phyloP scores from a whole-genome alignment of 1,140 invertebrate genomes.

The Callitettix versicolor region DNA sequence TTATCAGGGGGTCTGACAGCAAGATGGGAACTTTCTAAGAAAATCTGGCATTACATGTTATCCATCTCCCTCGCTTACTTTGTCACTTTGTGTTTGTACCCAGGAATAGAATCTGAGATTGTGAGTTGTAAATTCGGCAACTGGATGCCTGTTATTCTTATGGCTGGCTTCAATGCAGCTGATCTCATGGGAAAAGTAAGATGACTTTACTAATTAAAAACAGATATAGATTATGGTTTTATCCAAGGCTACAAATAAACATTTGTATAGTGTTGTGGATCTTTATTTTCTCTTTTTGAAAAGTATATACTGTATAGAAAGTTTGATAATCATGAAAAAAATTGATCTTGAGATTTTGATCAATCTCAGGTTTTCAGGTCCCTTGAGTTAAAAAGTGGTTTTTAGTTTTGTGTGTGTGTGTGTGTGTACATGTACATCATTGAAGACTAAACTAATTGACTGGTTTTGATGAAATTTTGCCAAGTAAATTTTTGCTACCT shows the following conservation, averaged over 20 bases:
- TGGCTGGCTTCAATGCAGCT: conserved; percentile 76
- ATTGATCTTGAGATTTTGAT: too few species aligned
- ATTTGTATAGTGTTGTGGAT: too few species aligned
- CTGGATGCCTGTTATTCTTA: conserved; percentile 86
- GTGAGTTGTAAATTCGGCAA: conserved; percentile 65
- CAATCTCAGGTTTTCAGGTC: too few species aligned
- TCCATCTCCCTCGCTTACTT: conserved; percentile 78
- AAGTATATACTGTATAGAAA: too few species aligned
- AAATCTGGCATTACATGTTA: conserved; percentile 81
- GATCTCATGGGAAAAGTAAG: conserved; percentile 75
- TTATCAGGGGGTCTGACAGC: conserved; percentile 52
- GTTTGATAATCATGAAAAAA: too few species aligned
- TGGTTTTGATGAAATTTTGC: too few species aligned
- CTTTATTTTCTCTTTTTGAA: too few species aligned
- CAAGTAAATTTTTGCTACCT: too few species aligned
- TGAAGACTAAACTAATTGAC: too few species aligned
- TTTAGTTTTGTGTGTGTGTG: too few species aligned
- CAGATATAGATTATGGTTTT: background rate
- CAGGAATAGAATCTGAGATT: conserved; percentile 80
- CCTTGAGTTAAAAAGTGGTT: too few species aligned
- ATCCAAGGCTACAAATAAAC: background rate
- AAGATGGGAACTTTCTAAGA: conserved; percentile 62
- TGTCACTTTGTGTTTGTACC: conserved; percentile 78
- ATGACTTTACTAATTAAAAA: background rate
- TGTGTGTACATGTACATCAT: too few species aligned